These are phyloP conservation scores for Eugnorisma glareosa DNA, from an alignment of 2,888 invertebrate genomes.

Conservation along the genomic window DNA sequence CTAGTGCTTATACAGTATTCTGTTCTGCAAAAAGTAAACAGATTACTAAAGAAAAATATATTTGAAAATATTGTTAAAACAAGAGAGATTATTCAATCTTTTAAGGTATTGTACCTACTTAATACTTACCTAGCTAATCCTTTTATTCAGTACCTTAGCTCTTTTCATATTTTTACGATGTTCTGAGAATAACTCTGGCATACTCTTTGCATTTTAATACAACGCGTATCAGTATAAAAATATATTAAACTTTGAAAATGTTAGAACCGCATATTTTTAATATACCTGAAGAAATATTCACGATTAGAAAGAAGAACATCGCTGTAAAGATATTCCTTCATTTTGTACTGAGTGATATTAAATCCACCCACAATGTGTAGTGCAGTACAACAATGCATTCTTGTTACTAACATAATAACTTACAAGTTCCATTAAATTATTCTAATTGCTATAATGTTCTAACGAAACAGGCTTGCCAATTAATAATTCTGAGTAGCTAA, in stretches of 20 bases:
- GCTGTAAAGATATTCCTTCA: background rate
- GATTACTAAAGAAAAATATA: background rate
- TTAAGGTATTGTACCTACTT: background rate
- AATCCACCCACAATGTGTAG: background rate
- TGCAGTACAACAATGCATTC: constrained; percentile 1
- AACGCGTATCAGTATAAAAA: constrained; percentile 9
- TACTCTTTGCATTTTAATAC: constrained; percentile 24
- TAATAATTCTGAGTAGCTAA: constrained; percentile 50
- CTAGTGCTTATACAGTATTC: background rate
- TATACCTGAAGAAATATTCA: background rate
- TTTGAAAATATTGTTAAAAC: background rate
- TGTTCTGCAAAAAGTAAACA: background rate
- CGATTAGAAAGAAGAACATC: background rate
- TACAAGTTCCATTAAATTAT: constrained; percentile 36
- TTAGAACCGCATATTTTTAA: constrained; percentile 8
- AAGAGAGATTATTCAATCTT: background rate
- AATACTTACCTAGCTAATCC: constrained; percentile 10
- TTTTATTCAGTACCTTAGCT: constrained; percentile 23
- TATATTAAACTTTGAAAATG: constrained; percentile 5
- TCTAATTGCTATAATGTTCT: constrained; percentile 38
- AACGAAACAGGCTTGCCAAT: constrained; percentile 50
- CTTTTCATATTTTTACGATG: constrained; percentile 15
- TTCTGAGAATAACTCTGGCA: constrained; percentile 19
- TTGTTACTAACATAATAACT: constrained; percentile 12
- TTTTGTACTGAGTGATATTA: background rate